Percentiles rank a stretch among this genome's conserved stretches.
Conservation (phyloP, 2,113 vertebrate species). For the Vulpes lagopus region DNA sequence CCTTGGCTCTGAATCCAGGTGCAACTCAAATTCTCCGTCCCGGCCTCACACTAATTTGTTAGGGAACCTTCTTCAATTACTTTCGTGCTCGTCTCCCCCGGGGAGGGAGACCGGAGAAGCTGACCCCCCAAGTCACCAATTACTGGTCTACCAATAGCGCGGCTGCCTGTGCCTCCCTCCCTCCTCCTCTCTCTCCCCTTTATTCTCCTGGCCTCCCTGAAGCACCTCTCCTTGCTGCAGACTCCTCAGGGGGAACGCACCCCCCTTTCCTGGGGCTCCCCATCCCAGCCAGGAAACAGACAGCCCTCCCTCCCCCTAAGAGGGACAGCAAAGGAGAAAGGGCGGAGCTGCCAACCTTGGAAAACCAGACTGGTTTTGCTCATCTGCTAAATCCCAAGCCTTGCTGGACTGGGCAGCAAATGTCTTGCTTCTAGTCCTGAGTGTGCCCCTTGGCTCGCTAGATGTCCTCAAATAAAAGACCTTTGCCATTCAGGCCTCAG, state of each 20-base stretch:
- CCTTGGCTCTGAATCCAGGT: slow-evolving; percentile 41
- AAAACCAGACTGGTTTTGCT: neutral
- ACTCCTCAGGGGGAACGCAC: neutral
- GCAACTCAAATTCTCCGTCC: slow-evolving; percentile 35
- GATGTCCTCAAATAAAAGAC: neutral
- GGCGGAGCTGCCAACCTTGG: neutral
- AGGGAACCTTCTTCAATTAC: slow-evolving; percentile 68
- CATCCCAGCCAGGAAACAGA: neutral
- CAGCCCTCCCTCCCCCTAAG: neutral
- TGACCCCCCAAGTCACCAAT: slow-evolving; percentile 64
- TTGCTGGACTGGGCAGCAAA: neutral
- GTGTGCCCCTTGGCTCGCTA: neutral
- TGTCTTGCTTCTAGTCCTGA: neutral
- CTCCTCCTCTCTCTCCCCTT: neutral
- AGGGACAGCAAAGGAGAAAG: neutral
- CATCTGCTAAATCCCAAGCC: neutral
- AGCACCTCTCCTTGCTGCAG: neutral
- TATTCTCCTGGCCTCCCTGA: slow-evolving; percentile 22
- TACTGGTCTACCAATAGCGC: slow-evolving; percentile 9
- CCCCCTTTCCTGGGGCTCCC: neutral
- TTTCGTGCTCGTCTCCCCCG: slow-evolving; percentile 54
- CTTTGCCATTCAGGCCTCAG: neutral
- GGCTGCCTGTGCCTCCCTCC: neutral
- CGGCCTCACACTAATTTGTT: slow-evolving; percentile 70
- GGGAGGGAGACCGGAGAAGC: slow-evolving; percentile 33